Conservation (phyloP, 2,888 invertebrate species). For the Thereva nobilitata region DNA sequence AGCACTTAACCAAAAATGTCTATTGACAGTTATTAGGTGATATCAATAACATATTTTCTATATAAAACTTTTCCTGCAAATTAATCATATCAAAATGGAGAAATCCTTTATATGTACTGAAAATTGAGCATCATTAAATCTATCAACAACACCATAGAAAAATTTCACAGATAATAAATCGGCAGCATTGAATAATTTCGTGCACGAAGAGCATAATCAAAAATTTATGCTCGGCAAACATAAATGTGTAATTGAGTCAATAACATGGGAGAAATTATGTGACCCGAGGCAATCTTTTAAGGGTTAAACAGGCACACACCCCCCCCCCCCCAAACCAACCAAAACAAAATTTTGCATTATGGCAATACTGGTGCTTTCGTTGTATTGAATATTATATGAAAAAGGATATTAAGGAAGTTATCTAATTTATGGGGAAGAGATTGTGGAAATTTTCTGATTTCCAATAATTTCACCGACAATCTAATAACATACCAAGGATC, state of each 20-base stretch:
- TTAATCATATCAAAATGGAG: neutral
- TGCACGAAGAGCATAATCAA: slow-evolving; percentile 24
- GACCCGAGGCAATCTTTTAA: neutral
- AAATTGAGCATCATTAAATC: slow-evolving; percentile 11
- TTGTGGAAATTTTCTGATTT: slow-evolving; percentile 13
- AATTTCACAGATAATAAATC: slow-evolving; percentile 29
- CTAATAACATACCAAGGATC: neutral
- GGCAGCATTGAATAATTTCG: slow-evolving; percentile 21
- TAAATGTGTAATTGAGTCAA: slow-evolving; percentile 31
- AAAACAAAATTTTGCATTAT: no score
- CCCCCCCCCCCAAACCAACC: no score
- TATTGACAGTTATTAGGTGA: no score
- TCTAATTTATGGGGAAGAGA: slow-evolving; percentile 25
- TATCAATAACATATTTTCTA: no score
- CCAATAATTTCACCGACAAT: neutral
- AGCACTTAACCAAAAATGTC: no score
- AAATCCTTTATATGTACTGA: slow-evolving; percentile 14
- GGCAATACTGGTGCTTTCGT: no score
- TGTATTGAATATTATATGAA: slow-evolving; percentile 15
- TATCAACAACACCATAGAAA: neutral
- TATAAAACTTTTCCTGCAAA: no score
- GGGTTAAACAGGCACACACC: neutral
- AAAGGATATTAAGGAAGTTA: slow-evolving; percentile 31
- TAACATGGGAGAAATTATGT: slow-evolving; percentile 10
- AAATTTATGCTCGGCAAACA: slow-evolving; percentile 24